phyloP scores from a whole-genome alignment of 2,797 vertebrate species.

The Myiotriccus ornatus region DNA sequence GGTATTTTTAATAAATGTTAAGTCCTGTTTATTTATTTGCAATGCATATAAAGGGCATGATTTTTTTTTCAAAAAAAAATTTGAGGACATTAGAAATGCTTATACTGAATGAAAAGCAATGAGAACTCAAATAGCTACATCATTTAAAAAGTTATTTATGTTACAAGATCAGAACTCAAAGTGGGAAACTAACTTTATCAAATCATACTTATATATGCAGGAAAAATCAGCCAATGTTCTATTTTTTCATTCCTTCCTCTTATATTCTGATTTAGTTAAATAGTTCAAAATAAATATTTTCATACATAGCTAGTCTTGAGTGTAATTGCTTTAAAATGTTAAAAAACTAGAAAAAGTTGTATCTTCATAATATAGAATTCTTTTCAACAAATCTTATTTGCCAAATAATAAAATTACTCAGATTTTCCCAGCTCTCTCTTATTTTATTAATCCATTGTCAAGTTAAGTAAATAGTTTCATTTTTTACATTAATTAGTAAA shows the following conservation, averaged over 20 bases:
- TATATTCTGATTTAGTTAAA: not conserved
- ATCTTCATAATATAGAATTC: not conserved
- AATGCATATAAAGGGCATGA: not conserved
- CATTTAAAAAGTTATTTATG: not conserved
- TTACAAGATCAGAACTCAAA: not conserved
- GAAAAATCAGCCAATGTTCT: not conserved
- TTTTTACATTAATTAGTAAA: not conserved
- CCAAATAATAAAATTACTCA: not conserved
- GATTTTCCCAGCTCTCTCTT: not conserved
- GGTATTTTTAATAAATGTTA: not conserved
- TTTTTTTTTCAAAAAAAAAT: not conserved
- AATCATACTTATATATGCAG: not conserved
- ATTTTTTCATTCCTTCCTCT: not conserved
- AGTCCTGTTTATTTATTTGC: not conserved
- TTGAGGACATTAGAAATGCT: not conserved
- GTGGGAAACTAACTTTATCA: not conserved
- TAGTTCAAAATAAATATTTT: not conserved
- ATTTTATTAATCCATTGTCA: not conserved
- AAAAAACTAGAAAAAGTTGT: not conserved
- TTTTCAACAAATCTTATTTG: not conserved
- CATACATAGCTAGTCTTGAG: not conserved
- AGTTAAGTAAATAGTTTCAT: not conserved
- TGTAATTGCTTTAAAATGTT: not conserved
- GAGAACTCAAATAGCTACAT: not conserved
- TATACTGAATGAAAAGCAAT: not conserved